Base-by-base conservation (phyloP, 2,113 vertebrate genomes). In the Steatornis caripensis region DNA sequence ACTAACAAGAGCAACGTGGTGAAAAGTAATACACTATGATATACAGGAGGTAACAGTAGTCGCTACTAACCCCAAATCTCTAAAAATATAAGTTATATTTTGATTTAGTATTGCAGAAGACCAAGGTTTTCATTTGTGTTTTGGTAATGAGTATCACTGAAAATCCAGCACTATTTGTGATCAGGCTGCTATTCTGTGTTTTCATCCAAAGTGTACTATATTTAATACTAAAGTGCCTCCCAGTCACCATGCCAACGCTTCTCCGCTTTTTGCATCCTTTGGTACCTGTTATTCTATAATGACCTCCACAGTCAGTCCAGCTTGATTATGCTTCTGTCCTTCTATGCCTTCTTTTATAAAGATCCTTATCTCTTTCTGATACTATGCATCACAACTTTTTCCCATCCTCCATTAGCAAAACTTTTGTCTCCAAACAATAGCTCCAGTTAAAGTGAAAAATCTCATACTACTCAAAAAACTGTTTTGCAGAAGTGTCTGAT, bases 221-320 rank as follows among this genome's bases (percentile, higher is more conserved):
- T 87, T 95, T 96, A 96, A 95, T 90, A 93, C 89, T 49, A 75
- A 87, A 90, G 34, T 88, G 45, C 26, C 54, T 93, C 66, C 37
- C 78, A 90, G 82, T 96, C 94, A 91, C 95, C 93, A 96, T 95
- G 91, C 91, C 89, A 94, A 94, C 49, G n/a, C 84, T 94, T 72
- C 58, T 69, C 61, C 64, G 74, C 70, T 94, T 94, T 94, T 92
- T 96, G 62, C 84, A 87, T 96, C 82, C 32, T 95, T 95, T 96
- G 87, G 91, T 90, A 90, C 58, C 94, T 94, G 70, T 91, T 91
- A 94, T 91, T 93, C 66, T 83, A 54, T 49, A 74, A 72, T 93
- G 94, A 91, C 87, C 78, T 91, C 85, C 71, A n/a, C 49, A 87
- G 61, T 83, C 78, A 76, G 61, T 85, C 81, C 82, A 91, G 24